These are phyloP conservation scores for Drosophila peninsularis DNA, from an alignment of 2,888 invertebrate species.

Conservation along the genomic window DNA sequence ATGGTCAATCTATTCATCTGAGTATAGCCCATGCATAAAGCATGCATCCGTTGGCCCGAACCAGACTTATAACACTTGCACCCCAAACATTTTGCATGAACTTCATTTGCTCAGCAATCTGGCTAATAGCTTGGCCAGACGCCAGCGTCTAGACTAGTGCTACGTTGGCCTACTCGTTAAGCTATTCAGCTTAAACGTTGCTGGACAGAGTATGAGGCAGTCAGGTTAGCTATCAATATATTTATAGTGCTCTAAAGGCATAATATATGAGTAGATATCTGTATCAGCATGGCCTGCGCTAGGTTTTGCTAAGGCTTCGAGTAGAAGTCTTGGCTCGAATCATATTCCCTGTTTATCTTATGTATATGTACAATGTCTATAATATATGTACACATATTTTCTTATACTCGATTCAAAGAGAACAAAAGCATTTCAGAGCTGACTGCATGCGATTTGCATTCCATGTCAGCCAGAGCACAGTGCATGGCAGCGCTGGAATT, in stretches of 20 bases:
- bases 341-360: neutral
- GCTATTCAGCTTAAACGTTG: neutral
- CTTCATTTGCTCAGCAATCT: neutral
- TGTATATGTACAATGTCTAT: neutral
- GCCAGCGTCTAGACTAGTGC: no score
- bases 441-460: constrained; percentile 4
- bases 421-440: neutral
- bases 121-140: no score
- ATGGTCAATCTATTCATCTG: constrained; percentile 13
- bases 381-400: neutral
- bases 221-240: neutral
- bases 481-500: neutral
- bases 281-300: accelerated
- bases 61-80: neutral
- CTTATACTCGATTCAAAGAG: neutral
- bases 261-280: neutral
- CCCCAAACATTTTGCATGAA: neutral
- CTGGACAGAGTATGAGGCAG: neutral
- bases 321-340: neutral
- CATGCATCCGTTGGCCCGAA: neutral
- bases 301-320: neutral
- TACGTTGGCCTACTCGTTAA: no score
- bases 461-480: neutral
- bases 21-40: neutral
- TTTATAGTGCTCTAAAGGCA: neutral